Percentiles rank a stretch among this genome's conserved stretches.
Conservation (phyloP, 1,140 invertebrate species). For the Euwallacea fornicatus region DNA sequence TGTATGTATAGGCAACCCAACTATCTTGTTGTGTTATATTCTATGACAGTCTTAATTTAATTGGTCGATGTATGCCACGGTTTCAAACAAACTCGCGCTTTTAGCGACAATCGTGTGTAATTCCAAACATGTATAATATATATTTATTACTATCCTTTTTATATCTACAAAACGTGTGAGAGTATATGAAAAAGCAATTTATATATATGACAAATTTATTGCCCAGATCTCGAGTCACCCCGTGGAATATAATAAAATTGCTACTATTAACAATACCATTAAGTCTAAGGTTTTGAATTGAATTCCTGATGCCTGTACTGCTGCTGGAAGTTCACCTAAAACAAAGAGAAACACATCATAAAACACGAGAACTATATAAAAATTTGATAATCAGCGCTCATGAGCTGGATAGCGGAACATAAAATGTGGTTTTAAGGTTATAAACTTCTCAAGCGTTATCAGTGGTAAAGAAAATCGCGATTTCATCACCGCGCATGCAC, state of each 20-base stretch:
- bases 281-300: slow-evolving; percentile 26
- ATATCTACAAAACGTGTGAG: slow-evolving; percentile 3
- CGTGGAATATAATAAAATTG: slow-evolving; percentile 5
- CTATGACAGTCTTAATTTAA: slow-evolving; percentile 31
- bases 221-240: slow-evolving; percentile 26
- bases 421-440: too few relatives aligned
- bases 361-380: background rate
- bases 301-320: slow-evolving; percentile 28
- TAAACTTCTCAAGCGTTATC: background rate
- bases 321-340: slow-evolving; percentile 29
- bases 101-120: slow-evolving; percentile 1
- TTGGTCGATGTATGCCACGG: slow-evolving; percentile 31
- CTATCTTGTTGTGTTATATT: too few relatives aligned
- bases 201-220: background rate
- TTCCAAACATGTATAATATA: slow-evolving; percentile 4
- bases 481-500: too few relatives aligned
- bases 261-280: slow-evolving; percentile 15
- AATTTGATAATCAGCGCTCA: background rate
- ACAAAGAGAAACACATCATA: background rate
- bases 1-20: too few relatives aligned
- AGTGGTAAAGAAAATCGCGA: background rate
- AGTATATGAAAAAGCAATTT: background rate
- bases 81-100: slow-evolving; percentile 27
- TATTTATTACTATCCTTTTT: slow-evolving; percentile 11
- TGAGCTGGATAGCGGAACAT: background rate